Base-by-base conservation (phyloP, 2,113 vertebrate species). In the Podiceps cristatus region DNA sequence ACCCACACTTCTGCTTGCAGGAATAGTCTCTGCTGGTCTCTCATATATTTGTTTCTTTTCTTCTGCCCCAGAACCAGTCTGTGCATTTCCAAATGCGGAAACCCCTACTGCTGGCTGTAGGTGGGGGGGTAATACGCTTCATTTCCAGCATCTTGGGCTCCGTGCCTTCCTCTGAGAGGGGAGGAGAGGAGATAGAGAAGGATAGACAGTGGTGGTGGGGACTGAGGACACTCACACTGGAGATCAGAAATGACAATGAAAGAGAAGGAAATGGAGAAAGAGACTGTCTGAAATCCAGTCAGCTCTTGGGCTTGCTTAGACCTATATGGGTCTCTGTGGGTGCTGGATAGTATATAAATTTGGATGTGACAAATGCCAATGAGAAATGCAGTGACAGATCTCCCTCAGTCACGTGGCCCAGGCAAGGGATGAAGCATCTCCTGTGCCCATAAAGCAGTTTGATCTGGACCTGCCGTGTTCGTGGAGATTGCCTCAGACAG, bases 1-100 rank as follows among this genome's bases (percentile, higher is more conserved):
- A 47, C 64, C 71, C 42, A 74, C 89, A 22, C 55, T 83, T 84
- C 45, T 81, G 24, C 73, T 84, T 67, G 31, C 60, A 91, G 84
- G 53, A 84, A 60, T 56, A 74, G 35, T 44, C 50, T 81, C 73
- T 96, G n/a, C 44, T 78, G 80, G 14, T 95, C 87, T 84, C 89
- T 66, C 68, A 71, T 13, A 7, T 67, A 44, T 71, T 84, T 59
- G 8, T 27, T 25, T 67, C 37, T 64, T 35, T 80, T 88, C 31
- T 56, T 84, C 56, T 40, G 94, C 28, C 40, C 52, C 27, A 56
- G 73, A 91, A 78, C 28, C 50, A 63, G 13, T 59, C 33, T 62
- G 37, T 1, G 3, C 11, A 37, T 62, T 95, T 77, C 72, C 55
- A 88, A 86, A 91, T 18, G 60, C 31, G 91, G 72, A 93, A 86